Base-by-base conservation (phyloP, 2,888 invertebrate species). In the Pheosia tremula region DNA sequence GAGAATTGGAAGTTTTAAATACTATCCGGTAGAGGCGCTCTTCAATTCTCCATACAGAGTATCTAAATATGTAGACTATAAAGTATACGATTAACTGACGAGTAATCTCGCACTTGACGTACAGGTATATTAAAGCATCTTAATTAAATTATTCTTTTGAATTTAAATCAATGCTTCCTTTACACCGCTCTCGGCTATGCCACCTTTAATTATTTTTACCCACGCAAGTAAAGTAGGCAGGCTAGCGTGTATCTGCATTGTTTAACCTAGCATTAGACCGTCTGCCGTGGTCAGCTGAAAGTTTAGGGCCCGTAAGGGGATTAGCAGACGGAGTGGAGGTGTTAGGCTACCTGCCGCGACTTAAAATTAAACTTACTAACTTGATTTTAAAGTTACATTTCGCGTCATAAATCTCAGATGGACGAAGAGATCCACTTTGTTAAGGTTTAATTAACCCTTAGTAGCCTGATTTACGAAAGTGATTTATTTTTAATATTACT, bases 261-360 rank as follows among this genome's bases (percentile, higher is more conserved):
- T 83, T 82, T 84, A 79, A 82, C 66, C 74, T 72, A 69, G 87
- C 74, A 79, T 85, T 84, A 84, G 82, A 70, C 81, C 77, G 87
- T 87, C 89, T 80, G 79, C 77, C 70, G 75, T 73, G 83, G 85
- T 75, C 87, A 87, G 85, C 88, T 83, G 85, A 86, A 89, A 89
- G 81, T 89, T 89, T 85, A 75, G 81, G 80, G 79, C 74, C 78
- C 67, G 76, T 83, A 80, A 80, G 64, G 80, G 84, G 86, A 88
- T 89, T 88, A 88, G 67, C 69, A 72, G 72, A 66, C 62, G 64
- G 73, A 76, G 76, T 77, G 81, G 79, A 82, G 81, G 80, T 75
- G 78, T 84, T 85, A 84, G 67, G 79, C 80, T 78, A 70, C 79
- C 78, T 74, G 50, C 62, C 47, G 55, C 62, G 63, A 60, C 68